A percentile compares a stretch with the other conserved stretches of the same genome.
These are phyloP conservation scores for Caenorhabditis sp. DNA, from an alignment of 2,888 invertebrate genomes.

Conservation along the genomic window DNA sequence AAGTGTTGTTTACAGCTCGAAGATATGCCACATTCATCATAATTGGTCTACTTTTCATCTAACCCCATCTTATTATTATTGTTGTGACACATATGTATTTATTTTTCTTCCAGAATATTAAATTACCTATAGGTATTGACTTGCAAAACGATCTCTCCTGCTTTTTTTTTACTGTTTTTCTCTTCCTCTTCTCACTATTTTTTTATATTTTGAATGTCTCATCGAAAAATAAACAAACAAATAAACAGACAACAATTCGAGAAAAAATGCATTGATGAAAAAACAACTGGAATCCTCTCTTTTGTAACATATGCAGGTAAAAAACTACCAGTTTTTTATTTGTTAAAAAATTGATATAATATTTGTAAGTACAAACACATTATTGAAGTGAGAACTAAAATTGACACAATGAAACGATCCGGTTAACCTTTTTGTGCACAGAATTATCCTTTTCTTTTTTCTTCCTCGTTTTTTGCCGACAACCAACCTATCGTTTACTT, in stretches of 20 bases:
- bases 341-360: background rate
- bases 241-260: too few relatives aligned
- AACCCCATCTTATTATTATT: background rate
- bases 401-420: background rate
- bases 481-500: conserved; percentile 1
- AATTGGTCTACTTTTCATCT: background rate
- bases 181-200: too few relatives aligned
- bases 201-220: background rate
- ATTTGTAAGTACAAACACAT: background rate
- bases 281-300: background rate
- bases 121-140: background rate
- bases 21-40: conserved; percentile 1
- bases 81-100: background rate
- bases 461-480: background rate
- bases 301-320: background rate
- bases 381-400: background rate
- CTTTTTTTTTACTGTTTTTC: background rate
- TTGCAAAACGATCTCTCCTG: background rate
- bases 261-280: background rate
- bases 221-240: background rate
- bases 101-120: background rate
- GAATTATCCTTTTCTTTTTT: background rate
- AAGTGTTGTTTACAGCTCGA: conserved; percentile 1
- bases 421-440: background rate
- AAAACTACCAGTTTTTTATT: background rate